These are phyloP conservation scores for Mallotus villosus DNA, from an alignment of 2,797 vertebrate genomes.

Conservation along the genomic window DNA sequence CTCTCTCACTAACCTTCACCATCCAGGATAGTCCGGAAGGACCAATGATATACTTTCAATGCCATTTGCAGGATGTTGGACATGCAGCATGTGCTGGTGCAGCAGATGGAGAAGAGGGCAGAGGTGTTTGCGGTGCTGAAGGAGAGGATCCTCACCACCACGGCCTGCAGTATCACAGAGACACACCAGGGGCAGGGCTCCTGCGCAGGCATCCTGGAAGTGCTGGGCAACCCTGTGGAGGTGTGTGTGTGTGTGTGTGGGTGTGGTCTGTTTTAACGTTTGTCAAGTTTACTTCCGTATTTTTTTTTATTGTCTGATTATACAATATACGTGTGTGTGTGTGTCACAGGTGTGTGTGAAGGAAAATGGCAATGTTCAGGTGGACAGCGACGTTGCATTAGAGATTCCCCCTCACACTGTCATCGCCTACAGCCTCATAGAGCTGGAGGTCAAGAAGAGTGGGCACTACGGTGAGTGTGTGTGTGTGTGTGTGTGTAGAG, in stretches of 20 bases:
- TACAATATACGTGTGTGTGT: neutral
- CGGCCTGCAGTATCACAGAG: constrained; percentile 74
- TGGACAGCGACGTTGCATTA: constrained; percentile 75
- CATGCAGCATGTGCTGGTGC: constrained; percentile 76
- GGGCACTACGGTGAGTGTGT: constrained; percentile 81
- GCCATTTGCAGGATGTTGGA: constrained; percentile 73
- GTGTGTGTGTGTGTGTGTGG: constrained; percentile 27
- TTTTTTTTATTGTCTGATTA: constrained; percentile 24
- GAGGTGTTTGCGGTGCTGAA: constrained; percentile 83
- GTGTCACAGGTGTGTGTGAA: constrained; percentile 39
- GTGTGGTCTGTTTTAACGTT: neutral
- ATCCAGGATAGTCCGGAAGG: too few species aligned
- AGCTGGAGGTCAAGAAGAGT: constrained; percentile 77
- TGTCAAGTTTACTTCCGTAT: neutral
- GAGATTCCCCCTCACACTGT: constrained; percentile 84
- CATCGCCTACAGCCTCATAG: constrained; percentile 83
- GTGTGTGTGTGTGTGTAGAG: neutral
- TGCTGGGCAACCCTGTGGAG: constrained; percentile 45
- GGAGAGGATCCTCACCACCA: constrained; percentile 84
- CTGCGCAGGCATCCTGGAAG: constrained; percentile 49
- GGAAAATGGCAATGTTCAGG: constrained; percentile 65
- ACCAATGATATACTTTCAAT: neutral
- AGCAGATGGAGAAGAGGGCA: constrained; percentile 75
- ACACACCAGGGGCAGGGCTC: constrained; percentile 68
- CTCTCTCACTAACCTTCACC: too few species aligned